These are phyloP conservation scores for Pavo muticus DNA, from an alignment of 2,113 vertebrate genomes.

Conservation along the genomic window DNA sequence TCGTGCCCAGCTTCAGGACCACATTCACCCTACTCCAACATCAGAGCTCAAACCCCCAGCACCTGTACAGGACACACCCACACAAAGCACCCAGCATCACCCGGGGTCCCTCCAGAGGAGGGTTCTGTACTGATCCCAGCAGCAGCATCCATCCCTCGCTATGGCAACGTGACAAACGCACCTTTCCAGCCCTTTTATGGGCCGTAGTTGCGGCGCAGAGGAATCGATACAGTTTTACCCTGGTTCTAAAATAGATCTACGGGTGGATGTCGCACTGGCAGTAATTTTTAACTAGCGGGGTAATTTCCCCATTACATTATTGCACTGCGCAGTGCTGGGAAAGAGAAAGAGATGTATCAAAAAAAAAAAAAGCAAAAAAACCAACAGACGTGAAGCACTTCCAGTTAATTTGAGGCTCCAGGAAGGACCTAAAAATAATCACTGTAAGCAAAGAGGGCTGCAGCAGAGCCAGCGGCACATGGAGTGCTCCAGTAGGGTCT, in stretches of 20 bases:
- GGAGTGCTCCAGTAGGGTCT: neutral
- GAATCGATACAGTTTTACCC: slow-evolving; percentile 63
- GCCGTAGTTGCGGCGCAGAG: neutral
- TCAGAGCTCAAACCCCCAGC: neutral
- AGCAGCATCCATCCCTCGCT: neutral
- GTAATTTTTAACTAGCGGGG: slow-evolving; percentile 73
- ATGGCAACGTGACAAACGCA: slow-evolving; percentile 42
- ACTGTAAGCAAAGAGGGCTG: neutral
- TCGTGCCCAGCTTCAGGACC: neutral
- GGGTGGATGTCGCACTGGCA: slow-evolving; percentile 39
- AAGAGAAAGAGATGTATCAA: slow-evolving; percentile 65
- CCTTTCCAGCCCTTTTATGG: slow-evolving; percentile 63
- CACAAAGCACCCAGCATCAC: neutral
- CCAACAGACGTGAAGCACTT: slow-evolving; percentile 57
- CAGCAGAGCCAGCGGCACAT: neutral
- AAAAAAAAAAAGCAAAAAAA: slow-evolving; percentile 51
- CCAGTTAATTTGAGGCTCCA: slow-evolving; percentile 69
- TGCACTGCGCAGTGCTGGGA: slow-evolving; percentile 59
- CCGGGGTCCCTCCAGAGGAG: neutral
- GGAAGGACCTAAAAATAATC: slow-evolving; percentile 61
- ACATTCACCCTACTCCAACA: neutral
- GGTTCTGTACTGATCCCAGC: neutral
- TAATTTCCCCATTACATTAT: slow-evolving; percentile 75
- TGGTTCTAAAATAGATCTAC: slow-evolving; percentile 73
- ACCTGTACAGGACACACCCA: rapidly evolving